Evolutionary conservation across 2,888 invertebrate genomes (phyloP).

Genomic region (Muschampia plurimacula): DNA sequence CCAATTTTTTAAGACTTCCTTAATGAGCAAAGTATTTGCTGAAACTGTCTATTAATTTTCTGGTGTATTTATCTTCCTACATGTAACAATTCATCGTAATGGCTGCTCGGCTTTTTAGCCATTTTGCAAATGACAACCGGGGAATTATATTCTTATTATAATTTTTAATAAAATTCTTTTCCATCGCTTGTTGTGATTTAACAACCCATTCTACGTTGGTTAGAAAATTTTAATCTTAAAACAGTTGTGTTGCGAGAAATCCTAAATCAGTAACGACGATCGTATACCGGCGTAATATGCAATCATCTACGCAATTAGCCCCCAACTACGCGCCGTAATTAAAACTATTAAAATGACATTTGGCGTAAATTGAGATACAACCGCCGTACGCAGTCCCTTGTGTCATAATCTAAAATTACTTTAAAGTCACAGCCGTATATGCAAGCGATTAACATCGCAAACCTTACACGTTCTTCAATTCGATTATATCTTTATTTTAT

Average conservation of each 20-base stretch:
- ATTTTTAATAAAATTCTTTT: too few relatives aligned
- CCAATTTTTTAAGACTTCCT: too few relatives aligned
- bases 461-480: neutral
- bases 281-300: conserved; percentile 29
- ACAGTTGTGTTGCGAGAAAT: conserved; percentile 13
- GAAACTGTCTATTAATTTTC: too few relatives aligned
- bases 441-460: conserved; percentile 18
- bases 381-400: conserved; percentile 52
- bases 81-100: too few relatives aligned
- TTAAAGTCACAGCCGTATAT: conserved; percentile 11
- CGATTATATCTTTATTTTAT: neutral
- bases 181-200: neutral
- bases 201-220: neutral
- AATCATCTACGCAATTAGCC: conserved; percentile 57
- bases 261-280: conserved; percentile 29
- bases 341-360: conserved; percentile 83
- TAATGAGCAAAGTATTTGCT: too few relatives aligned
- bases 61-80: too few relatives aligned
- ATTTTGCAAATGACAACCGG: too few relatives aligned
- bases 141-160: too few relatives aligned
- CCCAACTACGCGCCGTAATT: conserved; percentile 63
- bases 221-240: conserved; percentile 6
- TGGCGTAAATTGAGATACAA: conserved; percentile 58
- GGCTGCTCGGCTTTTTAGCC: too few relatives aligned
- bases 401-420: conserved; percentile 29